Base-by-base conservation (phyloP, 2,888 invertebrate species). In the Heterodera filipjevi region DNA sequence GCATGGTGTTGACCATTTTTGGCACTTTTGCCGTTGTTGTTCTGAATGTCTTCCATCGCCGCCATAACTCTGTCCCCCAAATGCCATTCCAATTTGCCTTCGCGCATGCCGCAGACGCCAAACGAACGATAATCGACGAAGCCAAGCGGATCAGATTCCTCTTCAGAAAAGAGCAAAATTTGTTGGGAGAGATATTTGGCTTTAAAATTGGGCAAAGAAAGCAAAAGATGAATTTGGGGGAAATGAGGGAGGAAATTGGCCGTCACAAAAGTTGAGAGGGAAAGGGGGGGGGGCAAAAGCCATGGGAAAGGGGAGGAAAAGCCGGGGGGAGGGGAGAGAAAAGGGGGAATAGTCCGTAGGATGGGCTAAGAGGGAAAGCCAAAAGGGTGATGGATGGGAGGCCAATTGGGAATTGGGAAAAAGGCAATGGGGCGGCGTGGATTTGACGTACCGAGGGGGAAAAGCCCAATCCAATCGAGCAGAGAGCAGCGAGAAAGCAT, bases 101-200 rank as follows among this genome's bases (percentile, higher is more conserved):
- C 39, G 39, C 64, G 59, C 32, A 44, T 49, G 6, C 83, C 83
- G 71, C 77, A 81, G 16, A 81, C 77, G n/a, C 82, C 83, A 66
- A 80, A 79, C 35, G 81, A 79, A 33, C 80, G 81, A 78, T 79
- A 83, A 71, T 83, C 83, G 66, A 83, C 76, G 71, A 82, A 83
- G 39, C 68, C 64, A 33, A 83, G 74, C 32, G 83, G 83, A 71
- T 84, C 81, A 72, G 68, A 35, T 33, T 68, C 68, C 14, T 68
- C 68, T 68, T 30, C 12, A 39, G 1, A 8, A 0, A 49, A 59
- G n/a, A 59, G 27, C 27, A 19, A 27, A 59, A 49, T 14, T 5
- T 59, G 27, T 10, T n/a, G n/a, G 5, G 59, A 27, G 27, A 59
- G 53, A 53, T 19, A 53, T 14, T 53, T 19, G 53, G 53, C 53